phyloP scores from a whole-genome alignment of 2,888 invertebrate species.

The Polyommatus icarus region DNA sequence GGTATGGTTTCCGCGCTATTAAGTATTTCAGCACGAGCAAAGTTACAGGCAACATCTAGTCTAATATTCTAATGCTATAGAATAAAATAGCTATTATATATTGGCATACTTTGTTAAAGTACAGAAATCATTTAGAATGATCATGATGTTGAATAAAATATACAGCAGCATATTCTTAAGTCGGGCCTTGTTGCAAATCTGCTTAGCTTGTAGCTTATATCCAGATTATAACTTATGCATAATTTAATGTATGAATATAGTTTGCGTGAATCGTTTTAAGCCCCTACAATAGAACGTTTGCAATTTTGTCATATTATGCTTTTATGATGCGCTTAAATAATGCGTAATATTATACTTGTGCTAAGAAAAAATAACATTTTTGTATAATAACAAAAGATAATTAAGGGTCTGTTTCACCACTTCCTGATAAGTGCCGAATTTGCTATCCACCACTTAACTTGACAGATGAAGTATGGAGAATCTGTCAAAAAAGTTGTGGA shows the following conservation, averaged over 20 bases:
- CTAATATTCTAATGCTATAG: too few relatives aligned
- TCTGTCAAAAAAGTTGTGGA: too few relatives aligned
- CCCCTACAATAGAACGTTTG: background rate
- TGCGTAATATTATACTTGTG: background rate
- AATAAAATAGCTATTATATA: too few relatives aligned
- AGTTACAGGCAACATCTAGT: background rate
- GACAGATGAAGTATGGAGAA: too few relatives aligned
- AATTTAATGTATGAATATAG: slow-evolving; percentile 22
- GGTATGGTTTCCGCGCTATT: background rate
- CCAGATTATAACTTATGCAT: slow-evolving; percentile 22
- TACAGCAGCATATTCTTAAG: slow-evolving; percentile 14
- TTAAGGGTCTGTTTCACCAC: too few relatives aligned
- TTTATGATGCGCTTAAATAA: background rate
- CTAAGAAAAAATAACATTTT: background rate
- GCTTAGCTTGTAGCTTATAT: slow-evolving; percentile 17
- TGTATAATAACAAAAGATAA: background rate
- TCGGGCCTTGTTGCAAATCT: slow-evolving; percentile 16
- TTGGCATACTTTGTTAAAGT: background rate
- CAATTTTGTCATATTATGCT: background rate
- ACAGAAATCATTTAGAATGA: too few relatives aligned
- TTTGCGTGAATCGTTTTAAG: slow-evolving; percentile 9
- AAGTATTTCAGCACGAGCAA: background rate
- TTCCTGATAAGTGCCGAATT: too few relatives aligned
- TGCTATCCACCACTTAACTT: too few relatives aligned
- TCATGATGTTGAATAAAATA: slow-evolving; percentile 3